Evolutionary conservation across 2,888 invertebrate genomes (phyloP).

Genomic region (Hololepta plana): DNA sequence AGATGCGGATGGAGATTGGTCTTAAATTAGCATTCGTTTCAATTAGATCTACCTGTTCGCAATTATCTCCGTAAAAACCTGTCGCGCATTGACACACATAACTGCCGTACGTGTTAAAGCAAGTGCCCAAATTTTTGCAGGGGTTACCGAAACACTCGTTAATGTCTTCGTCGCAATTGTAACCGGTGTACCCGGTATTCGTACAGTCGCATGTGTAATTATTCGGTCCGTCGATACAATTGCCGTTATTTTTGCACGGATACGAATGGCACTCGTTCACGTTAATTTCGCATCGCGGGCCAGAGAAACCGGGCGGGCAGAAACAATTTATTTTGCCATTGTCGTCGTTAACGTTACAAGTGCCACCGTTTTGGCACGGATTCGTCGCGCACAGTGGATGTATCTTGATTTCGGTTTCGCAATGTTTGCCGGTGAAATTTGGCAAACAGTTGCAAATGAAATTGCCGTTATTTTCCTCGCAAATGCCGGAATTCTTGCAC

Average conservation of each 20-base stretch:
- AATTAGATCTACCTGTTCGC: constrained; percentile 39
- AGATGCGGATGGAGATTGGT: constrained; percentile 3
- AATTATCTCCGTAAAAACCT: constrained; percentile 66
- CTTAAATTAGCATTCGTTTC: neutral
- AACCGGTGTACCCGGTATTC: constrained; percentile 56
- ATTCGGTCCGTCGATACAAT: constrained; percentile 53
- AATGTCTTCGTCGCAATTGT: constrained; percentile 57
- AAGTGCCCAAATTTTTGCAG: constrained; percentile 53
- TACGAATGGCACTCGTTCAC: constrained; percentile 56
- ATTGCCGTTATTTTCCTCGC: constrained; percentile 50
- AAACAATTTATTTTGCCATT: constrained; percentile 22
- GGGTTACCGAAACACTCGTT: constrained; percentile 60
- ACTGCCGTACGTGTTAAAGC: constrained; percentile 68
- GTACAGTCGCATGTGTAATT: constrained; percentile 63
- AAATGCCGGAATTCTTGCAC: constrained; percentile 59
- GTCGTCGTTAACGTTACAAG: constrained; percentile 46
- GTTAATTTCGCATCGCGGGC: constrained; percentile 51
- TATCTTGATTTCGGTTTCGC: constrained; percentile 53
- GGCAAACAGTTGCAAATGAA: constrained; percentile 52
- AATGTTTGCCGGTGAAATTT: constrained; percentile 48
- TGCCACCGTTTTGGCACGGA: constrained; percentile 66
- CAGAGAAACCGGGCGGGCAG: constrained; percentile 40
- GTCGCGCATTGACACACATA: constrained; percentile 60
- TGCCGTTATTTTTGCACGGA: constrained; percentile 42
- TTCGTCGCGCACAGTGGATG: constrained; percentile 53